Percentiles rank a stretch among this genome's conserved stretches.
Evolutionary conservation across 2,888 invertebrate genomes (phyloP).

Genomic region (Xestia rhomboidea): DNA sequence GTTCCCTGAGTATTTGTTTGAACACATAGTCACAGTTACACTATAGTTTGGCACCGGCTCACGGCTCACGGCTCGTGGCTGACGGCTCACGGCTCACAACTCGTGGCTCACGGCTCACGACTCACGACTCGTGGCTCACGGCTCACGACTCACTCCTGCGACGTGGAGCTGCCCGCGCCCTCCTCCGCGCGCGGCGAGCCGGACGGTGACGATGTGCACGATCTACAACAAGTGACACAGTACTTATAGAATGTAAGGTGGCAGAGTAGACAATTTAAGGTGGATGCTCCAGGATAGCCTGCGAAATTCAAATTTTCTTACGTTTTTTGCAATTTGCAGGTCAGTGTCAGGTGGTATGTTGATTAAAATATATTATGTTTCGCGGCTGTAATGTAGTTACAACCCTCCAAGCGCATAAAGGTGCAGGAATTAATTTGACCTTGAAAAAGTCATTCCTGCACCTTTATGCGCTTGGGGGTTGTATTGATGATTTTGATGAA

Average conservation of each 20-base stretch:
- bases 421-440: too few species aligned
- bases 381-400: too few species aligned
- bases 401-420: too few species aligned
- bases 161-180: constrained; percentile 68
- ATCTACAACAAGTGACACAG: constrained; percentile 67
- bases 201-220: constrained; percentile 77
- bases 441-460: too few species aligned
- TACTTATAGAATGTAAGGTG: background rate
- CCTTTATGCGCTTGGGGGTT: too few species aligned
- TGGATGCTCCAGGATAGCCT: too few species aligned
- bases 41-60: constrained; percentile 29
- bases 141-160: constrained; percentile 59
- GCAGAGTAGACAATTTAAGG: too few species aligned
- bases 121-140: background rate
- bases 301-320: too few species aligned
- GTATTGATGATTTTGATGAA: too few species aligned
- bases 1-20: constrained; percentile 85
- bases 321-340: too few species aligned
- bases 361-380: too few species aligned
- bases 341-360: too few species aligned
- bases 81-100: background rate
- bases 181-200: constrained; percentile 73
- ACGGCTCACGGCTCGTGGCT: background rate
- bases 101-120: constrained; percentile 2
- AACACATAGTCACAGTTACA: constrained; percentile 77